Conservation (phyloP, 2,797 vertebrate species). For the Botia almorhae region DNA sequence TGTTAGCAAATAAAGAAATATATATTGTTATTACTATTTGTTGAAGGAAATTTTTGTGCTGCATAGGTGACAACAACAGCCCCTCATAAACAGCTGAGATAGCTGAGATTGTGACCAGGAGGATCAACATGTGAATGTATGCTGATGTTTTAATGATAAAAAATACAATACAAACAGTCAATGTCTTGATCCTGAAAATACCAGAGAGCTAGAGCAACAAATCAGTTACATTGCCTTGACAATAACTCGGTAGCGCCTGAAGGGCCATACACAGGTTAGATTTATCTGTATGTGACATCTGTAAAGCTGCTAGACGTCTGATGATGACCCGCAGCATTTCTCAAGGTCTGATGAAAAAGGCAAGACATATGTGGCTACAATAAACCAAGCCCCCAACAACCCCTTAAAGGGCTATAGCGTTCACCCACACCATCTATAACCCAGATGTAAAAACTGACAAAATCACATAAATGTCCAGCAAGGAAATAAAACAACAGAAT, state of each 20-base stretch:
- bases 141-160: not conserved
- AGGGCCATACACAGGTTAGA: slow-evolving; percentile 23
- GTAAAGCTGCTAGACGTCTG: slow-evolving; percentile 40
- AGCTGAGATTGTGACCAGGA: no score
- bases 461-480: slow-evolving; percentile 12
- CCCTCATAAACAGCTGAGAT: not conserved
- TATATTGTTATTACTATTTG: not conserved
- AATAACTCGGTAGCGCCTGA: slow-evolving; percentile 36
- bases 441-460: slow-evolving; percentile 36
- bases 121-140: not conserved
- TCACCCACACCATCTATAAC: slow-evolving; percentile 16
- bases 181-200: not conserved
- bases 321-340: slow-evolving; percentile 32
- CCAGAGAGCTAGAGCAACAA: not conserved
- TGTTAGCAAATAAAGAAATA: not conserved
- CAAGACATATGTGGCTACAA: slow-evolving; percentile 39
- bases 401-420: slow-evolving; percentile 16
- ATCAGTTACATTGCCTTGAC: slow-evolving; percentile 16
- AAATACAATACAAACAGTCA: not conserved
- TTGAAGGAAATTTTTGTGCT: no score
- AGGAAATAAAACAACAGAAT: slow-evolving; percentile 42
- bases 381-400: slow-evolving; percentile 48
- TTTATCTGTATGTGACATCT: slow-evolving; percentile 41
- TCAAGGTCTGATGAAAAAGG: slow-evolving; percentile 45
- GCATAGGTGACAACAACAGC: not conserved